Evolutionary conservation across 2,888 invertebrate genomes (phyloP), one percentile per base, ranked within the genome.

Genomic region (Augochlorella aurata): DNA sequence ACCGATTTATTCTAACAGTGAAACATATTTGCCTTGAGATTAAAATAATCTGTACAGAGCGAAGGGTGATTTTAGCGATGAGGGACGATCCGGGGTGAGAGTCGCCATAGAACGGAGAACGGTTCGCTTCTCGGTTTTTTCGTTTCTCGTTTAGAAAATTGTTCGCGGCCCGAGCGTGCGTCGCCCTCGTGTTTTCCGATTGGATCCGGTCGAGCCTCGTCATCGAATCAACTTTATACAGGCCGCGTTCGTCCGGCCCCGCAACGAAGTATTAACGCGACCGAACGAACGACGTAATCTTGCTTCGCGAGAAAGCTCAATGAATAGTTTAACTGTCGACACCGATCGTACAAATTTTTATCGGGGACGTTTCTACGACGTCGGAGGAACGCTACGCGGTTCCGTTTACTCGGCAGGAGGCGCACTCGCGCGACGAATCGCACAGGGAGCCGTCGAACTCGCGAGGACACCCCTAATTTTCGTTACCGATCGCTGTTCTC

Each of bases 21-120:
- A 88, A 88, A 88, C 83, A 86, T 84, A 88, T 87, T 88, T 88
- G 88, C 88, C 88, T 88, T 87, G 71, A 81, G 76, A 86, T 81
- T 82, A 75, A 78, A 79, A 49, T 87, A 80, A 85, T 80, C 74
- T 79, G 69, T 77, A 74, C 69, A 73, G 65, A 52, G 52, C 50
- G 52, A 77, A 7, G 24, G 14, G 58, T 58, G 14, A 16, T 16
- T 58, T 24, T 24, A 47, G 58, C 21, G 24, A 58, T 14, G 58
- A 24, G 24, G 58, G 24, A 47, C 12, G 52, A 29, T 21, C 61
- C 58, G 70, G 58, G 65, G 74, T 68, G 58, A 58, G 50, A 66
- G 69, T 66, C 52, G 74, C 38, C 83, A 66, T 52, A 47, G 63
- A 38, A 38, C 21, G 52, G 70, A 54, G 66, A 67, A 18, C 38